A percentile compares a stretch with the other conserved stretches of the same genome.
These are phyloP conservation scores for Cyclina sinensis DNA, from an alignment of 1,140 invertebrate species.

Conservation along the genomic window DNA sequence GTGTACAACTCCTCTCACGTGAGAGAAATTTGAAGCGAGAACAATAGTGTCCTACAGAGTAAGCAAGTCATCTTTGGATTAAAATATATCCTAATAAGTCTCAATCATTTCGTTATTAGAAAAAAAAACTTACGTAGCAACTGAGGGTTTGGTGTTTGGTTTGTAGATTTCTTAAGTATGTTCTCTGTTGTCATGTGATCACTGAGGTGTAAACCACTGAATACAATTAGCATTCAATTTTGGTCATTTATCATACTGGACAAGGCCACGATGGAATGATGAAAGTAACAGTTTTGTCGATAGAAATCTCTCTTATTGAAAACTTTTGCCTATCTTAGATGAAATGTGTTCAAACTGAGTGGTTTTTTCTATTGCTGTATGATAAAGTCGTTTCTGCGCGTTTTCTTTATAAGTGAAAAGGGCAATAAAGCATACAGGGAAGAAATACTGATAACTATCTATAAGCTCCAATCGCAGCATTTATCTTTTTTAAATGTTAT, in stretches of 20 bases:
- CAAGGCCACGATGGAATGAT: neutral
- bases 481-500: slow-evolving; percentile 10
- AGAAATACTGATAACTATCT: slow-evolving; percentile 6
- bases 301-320: slow-evolving; percentile 34
- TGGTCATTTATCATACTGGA: slow-evolving; percentile 40
- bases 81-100: too few species aligned
- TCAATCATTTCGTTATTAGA: too few species aligned
- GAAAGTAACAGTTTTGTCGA: slow-evolving; percentile 45
- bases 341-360: slow-evolving; percentile 41
- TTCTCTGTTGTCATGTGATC: too few species aligned
- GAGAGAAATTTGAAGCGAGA: too few species aligned
- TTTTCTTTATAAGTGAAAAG: neutral
- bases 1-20: too few species aligned
- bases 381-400: slow-evolving; percentile 14
- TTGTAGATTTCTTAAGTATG: too few species aligned
- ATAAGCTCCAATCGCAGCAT: neutral
- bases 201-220: neutral
- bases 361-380: neutral
- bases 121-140: too few species aligned
- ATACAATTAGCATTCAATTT: neutral
- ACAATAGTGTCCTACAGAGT: too few species aligned
- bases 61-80: too few species aligned
- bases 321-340: slow-evolving; percentile 30
- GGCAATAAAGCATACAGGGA: slow-evolving; percentile 9
- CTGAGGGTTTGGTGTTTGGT: too few species aligned